Base-by-base conservation (phyloP, 2,888 invertebrate genomes). In the Alcis repandata region DNA sequence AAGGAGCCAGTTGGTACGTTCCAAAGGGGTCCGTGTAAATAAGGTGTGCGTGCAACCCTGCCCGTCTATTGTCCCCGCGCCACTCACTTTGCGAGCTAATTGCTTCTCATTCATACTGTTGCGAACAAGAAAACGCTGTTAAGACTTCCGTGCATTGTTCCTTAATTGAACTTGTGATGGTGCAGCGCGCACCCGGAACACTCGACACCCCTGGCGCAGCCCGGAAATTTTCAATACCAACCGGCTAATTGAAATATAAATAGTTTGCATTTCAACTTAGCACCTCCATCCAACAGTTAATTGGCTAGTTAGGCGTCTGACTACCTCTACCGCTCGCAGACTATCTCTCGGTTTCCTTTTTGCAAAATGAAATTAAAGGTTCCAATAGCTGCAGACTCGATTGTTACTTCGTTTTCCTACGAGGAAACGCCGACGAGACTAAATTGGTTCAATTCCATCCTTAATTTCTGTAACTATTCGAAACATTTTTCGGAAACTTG, bases 41-140 rank as follows among this genome's bases (percentile, higher is more conserved):
- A 68, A 72, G 72, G 73, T 69, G 72, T 64, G 69, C 68, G 71
- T 69, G 72, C 67, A 68, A 71, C 71, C 70, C 60, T 66, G 69
- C 59, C 70, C 74, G 63, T 66, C 76, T 69, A 81, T 88, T 87
- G 85, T 86, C 77, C 82, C 75, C 72, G 66, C 70, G 73, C 72
- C 79, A 80, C 84, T 84, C 79, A 80, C 79, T 85, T 85, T 78
- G 70, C 80, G 69, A 76, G 84, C 85, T 90, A 90, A 91, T 91
- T 90, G 86, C 86, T 84, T 87, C 86, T 85, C 86, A 86, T 89
- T 86, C 82, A 87, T 82, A 82, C 82, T 82, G 83, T 79, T 79
- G 76, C 78, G 82, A 84, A 83, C 86, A 86, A 88, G 89, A 87
- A 89, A 89, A 87, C 80, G 84, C 82, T 85, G 84, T 85, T 86